Evolutionary conservation across 2,113 vertebrate genomes (phyloP).

Genomic region (Ivindomyrus marchei): DNA sequence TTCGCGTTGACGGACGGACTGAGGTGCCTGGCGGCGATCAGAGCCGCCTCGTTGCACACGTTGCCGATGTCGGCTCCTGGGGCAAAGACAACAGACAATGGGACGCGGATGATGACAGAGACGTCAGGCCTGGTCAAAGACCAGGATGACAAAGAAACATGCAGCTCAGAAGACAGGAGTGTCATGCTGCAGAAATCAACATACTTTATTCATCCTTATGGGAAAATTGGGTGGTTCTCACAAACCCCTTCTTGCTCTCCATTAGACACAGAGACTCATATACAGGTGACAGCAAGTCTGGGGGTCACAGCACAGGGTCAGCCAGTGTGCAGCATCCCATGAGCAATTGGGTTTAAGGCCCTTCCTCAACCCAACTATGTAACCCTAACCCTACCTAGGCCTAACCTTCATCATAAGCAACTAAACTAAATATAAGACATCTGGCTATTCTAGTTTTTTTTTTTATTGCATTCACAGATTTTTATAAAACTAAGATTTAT

Average conservation of each 20-base stretch:
- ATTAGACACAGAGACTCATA: background rate
- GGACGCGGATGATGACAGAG: background rate
- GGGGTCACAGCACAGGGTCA: background rate
- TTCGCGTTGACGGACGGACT: slow-evolving; percentile 41
- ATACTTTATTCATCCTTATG: background rate
- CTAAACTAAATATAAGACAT: background rate
- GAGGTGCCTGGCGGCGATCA: slow-evolving; percentile 62
- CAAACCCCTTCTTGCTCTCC: background rate
- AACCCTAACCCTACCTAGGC: background rate
- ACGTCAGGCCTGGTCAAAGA: background rate
- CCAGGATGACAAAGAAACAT: background rate
- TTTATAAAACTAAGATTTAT: background rate
- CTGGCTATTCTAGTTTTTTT: background rate
- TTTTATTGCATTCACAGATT: background rate
- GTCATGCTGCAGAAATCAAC: background rate
- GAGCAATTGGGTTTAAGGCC: background rate
- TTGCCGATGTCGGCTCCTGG: slow-evolving; percentile 68
- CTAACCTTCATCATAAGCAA: background rate
- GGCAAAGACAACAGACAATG: slow-evolving; percentile 14
- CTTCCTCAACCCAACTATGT: background rate
- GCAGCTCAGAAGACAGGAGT: background rate
- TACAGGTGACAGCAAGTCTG: background rate
- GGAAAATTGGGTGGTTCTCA: background rate
- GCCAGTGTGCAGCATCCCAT: background rate
- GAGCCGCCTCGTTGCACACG: slow-evolving; percentile 68